Base-by-base conservation (phyloP, 53 echinoderm and acorn worm genomes). In the Mesocentrotus franciscanus region DNA sequence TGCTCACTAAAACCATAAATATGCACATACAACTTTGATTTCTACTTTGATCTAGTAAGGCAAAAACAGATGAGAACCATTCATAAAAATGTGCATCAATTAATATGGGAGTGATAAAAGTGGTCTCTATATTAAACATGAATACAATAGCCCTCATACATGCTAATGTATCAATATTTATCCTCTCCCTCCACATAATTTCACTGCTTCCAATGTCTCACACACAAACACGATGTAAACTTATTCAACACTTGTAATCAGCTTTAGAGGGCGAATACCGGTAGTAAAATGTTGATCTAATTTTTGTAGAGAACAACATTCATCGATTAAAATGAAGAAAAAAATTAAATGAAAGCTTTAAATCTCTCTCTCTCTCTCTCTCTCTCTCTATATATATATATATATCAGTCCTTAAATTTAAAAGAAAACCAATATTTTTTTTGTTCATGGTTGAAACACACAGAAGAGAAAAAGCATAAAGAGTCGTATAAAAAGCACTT, bases 41-140 rank as follows among this genome's bases (percentile, higher is more conserved):
- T 81, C 36, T 81, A 81, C 32, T 36, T 36, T 36, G 17, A 81
- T 81, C 79, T 79, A 81, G 20, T 81, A 81, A 81, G 81, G 81
- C 81, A 81, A 39, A 81, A 4, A 39, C 42, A 8, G 42, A 81
- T 81, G 36, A 81, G 6, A 79, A 42, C 36, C 17, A 18, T 36
- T 81, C 42, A 42, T 36, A 81, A 36, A 81, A 78, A 81, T 22
- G 22, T 81, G 81, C 36, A 81, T 39, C 36, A 18, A 81, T 20
- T 9, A 36, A 81, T 17, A 15, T 39, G 20, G 42, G 81, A 81
- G 18, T 81, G 16, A 36, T 79, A 79, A 79, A 79, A 79, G 17
- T 74, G 71, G 26, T 71, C 71, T 24, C 24, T 74, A 74, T 29
- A 27, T 71, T 71, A 0, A 36, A 81, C 18, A 81, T 81, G 81